phyloP scores from a whole-genome alignment of 2,888 invertebrate species.

The Heterodera filipjevi region DNA sequence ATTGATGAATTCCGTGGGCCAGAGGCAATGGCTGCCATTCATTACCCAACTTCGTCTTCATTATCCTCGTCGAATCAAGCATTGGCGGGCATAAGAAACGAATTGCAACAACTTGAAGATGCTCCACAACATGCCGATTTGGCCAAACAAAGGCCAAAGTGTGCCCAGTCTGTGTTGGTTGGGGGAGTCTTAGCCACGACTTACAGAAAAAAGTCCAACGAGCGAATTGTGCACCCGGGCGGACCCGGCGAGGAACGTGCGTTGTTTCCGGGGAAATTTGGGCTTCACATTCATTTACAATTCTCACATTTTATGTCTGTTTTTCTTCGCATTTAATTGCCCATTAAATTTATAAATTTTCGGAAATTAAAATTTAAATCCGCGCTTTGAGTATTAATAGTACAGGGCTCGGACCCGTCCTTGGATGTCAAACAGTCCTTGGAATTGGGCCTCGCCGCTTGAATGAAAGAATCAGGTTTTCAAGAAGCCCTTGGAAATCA shows the following conservation, averaged over 20 bases:
- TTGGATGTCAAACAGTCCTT: too few species aligned
- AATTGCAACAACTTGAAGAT: not conserved
- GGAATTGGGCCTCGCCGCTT: too few species aligned
- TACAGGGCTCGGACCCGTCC: too few species aligned
- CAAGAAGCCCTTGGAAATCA: too few species aligned
- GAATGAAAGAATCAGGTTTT: too few species aligned
- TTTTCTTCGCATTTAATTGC: too few species aligned
- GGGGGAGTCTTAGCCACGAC: not conserved
- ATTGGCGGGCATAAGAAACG: not conserved
- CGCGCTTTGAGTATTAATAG: too few species aligned
- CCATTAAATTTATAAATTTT: too few species aligned
- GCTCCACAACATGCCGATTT: not conserved
- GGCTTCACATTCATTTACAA: too few species aligned
- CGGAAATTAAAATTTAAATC: too few species aligned
- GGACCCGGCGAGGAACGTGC: constrained; percentile 16
- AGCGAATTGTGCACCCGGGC: not conserved
- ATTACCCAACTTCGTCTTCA: not conserved
- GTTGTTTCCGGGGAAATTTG: not conserved
- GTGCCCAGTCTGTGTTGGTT: not conserved
- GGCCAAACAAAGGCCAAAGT: not conserved
- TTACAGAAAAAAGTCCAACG: constrained; percentile 14
- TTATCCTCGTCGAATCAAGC: not conserved
- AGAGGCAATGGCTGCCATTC: not conserved
- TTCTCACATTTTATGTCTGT: too few species aligned
- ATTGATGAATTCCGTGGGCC: not conserved